Percentiles rank a stretch among this genome's conserved stretches.
These are phyloP conservation scores for Plagiodera versicolora DNA, from an alignment of 2,888 invertebrate genomes.

Conservation along the genomic window DNA sequence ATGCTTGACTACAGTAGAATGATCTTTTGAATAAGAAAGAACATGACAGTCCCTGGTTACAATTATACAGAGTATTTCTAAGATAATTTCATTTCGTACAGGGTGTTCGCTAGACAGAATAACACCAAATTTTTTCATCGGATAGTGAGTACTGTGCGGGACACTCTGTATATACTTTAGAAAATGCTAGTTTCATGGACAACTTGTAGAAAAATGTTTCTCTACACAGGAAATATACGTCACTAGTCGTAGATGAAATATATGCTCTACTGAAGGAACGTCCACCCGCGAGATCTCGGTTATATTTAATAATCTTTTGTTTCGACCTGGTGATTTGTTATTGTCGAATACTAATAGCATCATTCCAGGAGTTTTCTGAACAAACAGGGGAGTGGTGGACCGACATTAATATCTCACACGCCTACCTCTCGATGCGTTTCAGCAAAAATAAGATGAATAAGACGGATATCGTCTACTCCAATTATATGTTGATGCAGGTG, in stretches of 20 bases:
- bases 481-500: neutral
- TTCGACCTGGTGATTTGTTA: slow-evolving; percentile 4
- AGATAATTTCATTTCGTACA: too few relatives aligned
- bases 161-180: too few relatives aligned
- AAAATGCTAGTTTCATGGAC: too few relatives aligned
- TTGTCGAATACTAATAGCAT: slow-evolving; percentile 11
- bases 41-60: too few relatives aligned
- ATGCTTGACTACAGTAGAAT: too few relatives aligned
- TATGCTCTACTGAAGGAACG: neutral
- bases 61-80: too few relatives aligned
- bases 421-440: slow-evolving; percentile 1
- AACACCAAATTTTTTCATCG: too few relatives aligned
- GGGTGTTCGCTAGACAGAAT: too few relatives aligned
- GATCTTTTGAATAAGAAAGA: too few relatives aligned
- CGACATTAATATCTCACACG: slow-evolving; percentile 7
- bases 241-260: neutral
- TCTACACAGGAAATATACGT: neutral
- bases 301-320: slow-evolving; percentile 1
- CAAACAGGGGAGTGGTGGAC: slow-evolving; percentile 4
- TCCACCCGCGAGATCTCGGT: neutral
- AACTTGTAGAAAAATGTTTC: too few relatives aligned
- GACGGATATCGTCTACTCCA: neutral
- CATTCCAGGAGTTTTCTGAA: slow-evolving; percentile 1
- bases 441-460: slow-evolving; percentile 7
- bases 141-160: too few relatives aligned